Base-by-base conservation (phyloP, 2,888 invertebrate genomes). In the Steinernema hermaphroditum region DNA sequence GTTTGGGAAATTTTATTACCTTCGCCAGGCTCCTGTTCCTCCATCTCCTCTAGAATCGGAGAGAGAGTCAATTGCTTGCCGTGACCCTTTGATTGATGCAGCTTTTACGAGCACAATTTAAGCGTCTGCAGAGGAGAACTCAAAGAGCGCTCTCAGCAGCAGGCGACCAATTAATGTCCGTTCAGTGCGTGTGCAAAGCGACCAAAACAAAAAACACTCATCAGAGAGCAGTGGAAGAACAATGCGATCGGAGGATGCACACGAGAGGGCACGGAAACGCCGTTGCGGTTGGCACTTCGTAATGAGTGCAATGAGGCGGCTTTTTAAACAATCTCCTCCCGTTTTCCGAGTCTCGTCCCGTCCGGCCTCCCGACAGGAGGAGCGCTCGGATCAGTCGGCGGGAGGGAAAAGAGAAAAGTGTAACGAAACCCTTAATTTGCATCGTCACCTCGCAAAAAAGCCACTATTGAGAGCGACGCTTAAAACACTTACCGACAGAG, bases 401-500 rank as follows among this genome's bases (percentile, higher is more conserved):
- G 37, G 29, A 62, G 14, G 2, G 27, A 27, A 32, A n/a, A 32
- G 32, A 32, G 6, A 16, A 62, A 34, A 32, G 62, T 62, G 62
- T 62, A 62, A 62, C 27, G 62, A 62, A 12, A 19, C n/a, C 16
- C 62, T 62, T 62, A 62, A 62, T 62, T 62, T 62, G 62, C 62
- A 62, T 62, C 62, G 27, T 27, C 14, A n/a, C 8, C 29, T 8
- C 27, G 8, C 9, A 16, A 24, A 62, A 62, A 62, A 54, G n/a
- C n/a, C n/a, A n/a, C n/a, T n/a, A 62, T 32, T 14, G 62, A 8
- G 27, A 37, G 12, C 12, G 37, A 12, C 4, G 37, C 37, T 62
- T 29, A 46, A 62, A 32, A 29, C 29, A 8, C 62, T 62, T 62
- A 62, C 62, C 62, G 32, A 62, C 62, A 16, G 62, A 62, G 62